Evolutionary conservation across 2,797 vertebrate species (phyloP).

Genomic region (Tinamus major): DNA sequence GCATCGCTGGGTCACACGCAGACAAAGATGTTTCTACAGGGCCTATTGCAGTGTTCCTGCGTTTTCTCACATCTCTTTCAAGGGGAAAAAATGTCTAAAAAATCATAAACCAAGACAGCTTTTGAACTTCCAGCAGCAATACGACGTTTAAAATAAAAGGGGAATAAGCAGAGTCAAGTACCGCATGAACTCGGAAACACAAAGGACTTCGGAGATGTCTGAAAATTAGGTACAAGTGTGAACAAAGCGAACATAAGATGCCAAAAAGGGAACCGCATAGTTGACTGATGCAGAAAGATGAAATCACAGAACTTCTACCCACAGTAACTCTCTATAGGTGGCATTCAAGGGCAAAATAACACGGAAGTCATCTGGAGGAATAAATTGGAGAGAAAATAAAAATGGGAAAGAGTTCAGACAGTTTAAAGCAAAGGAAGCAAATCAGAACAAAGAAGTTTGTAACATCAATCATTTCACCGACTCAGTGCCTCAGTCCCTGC

Average conservation of each 20-base stretch:
- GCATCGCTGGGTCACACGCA: background rate
- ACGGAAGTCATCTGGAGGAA: background rate
- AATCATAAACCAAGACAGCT: background rate
- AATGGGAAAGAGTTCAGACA: background rate
- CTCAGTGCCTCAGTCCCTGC: rapidly evolving
- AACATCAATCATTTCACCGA: background rate
- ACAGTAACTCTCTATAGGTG: background rate
- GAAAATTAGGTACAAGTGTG: background rate
- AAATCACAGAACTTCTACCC: background rate
- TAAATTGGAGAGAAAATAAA: background rate
- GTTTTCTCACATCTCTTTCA: background rate
- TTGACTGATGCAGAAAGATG: background rate
- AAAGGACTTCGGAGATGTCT: background rate
- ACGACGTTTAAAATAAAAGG: background rate
- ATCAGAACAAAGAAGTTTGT: background rate
- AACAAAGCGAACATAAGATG: background rate
- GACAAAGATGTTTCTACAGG: background rate
- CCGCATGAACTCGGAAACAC: background rate
- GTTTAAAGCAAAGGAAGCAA: background rate
- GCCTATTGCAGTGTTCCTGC: background rate
- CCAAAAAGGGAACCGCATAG: background rate
- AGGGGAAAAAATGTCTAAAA: background rate
- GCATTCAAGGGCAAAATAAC: background rate
- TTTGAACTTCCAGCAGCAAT: background rate
- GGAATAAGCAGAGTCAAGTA: background rate